Percentiles rank a stretch among this genome's conserved stretches.
These are phyloP conservation scores for Pelochelys cantorii DNA, from an alignment of 2,797 vertebrate species.

Conservation along the genomic window DNA sequence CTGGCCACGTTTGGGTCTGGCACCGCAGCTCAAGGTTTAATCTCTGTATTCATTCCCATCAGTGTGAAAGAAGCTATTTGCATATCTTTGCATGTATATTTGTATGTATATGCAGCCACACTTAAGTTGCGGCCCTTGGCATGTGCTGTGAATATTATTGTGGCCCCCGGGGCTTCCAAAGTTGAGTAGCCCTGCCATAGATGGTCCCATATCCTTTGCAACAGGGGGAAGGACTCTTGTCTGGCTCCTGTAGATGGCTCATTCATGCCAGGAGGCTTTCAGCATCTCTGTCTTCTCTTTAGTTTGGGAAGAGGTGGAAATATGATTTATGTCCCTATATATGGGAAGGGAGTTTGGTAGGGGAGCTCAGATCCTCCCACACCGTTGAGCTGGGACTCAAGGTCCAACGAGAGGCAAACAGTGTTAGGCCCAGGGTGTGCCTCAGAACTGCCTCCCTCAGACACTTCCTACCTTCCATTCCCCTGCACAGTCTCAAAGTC, in stretches of 20 bases:
- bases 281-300: neutral
- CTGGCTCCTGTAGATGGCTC: neutral
- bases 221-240: neutral
- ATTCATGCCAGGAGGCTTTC: neutral
- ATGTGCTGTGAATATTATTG: too few species aligned
- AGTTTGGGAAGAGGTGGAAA: neutral
- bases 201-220: neutral
- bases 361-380: neutral
- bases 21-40: too few species aligned
- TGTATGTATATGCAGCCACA: too few species aligned
- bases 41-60: too few species aligned
- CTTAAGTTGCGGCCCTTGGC: too few species aligned
- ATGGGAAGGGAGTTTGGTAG: neutral
- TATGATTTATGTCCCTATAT: neutral
- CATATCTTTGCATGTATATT: too few species aligned
- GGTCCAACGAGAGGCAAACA: neutral
- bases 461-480: neutral
- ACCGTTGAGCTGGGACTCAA: neutral
- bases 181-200: neutral
- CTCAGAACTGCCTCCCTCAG: neutral
- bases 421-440: neutral
- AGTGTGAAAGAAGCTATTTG: too few species aligned
- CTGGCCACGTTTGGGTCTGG: too few species aligned
- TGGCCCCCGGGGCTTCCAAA: too few species aligned
- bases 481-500: neutral